Conservation (phyloP, 2,797 vertebrate genomes). For the Ptychobarbus kaznakovi region DNA sequence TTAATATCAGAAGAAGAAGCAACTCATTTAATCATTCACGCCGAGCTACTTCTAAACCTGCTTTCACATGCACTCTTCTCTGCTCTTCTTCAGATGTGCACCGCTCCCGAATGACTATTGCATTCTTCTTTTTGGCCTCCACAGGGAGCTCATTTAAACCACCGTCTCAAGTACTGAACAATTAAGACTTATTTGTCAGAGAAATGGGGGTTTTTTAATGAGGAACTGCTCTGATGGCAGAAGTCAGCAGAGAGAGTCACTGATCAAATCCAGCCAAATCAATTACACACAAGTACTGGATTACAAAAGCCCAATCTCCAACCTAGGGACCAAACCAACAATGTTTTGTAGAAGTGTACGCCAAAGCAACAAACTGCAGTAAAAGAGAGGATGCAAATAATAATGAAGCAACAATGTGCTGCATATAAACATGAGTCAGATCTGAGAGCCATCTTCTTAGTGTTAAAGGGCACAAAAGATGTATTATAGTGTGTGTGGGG, state of each 20-base stretch:
- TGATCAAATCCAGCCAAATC: slow-evolving; percentile 40
- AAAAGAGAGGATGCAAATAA: background rate
- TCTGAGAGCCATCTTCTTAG: background rate
- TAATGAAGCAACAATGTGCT: background rate
- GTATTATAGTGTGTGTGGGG: background rate
- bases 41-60: slow-evolving; percentile 46
- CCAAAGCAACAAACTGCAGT: background rate
- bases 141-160: slow-evolving; percentile 79
- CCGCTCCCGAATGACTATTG: slow-evolving; percentile 81
- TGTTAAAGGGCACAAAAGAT: background rate
- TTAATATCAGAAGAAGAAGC: background rate
- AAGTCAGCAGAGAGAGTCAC: slow-evolving; percentile 50
- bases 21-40: background rate
- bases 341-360: background rate
- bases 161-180: slow-evolving; percentile 75
- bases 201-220: slow-evolving; percentile 78
- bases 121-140: slow-evolving; percentile 80
- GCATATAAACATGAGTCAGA: background rate
- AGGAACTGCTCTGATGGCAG: slow-evolving; percentile 74
- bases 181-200: slow-evolving; percentile 83
- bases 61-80: slow-evolving; percentile 61
- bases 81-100: slow-evolving; percentile 73
- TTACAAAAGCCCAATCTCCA: background rate
- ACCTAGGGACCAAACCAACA: background rate
- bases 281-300: slow-evolving; percentile 2